Evolutionary conservation across 2,888 invertebrate species (phyloP).

Genomic region (Tortrix viridana): DNA sequence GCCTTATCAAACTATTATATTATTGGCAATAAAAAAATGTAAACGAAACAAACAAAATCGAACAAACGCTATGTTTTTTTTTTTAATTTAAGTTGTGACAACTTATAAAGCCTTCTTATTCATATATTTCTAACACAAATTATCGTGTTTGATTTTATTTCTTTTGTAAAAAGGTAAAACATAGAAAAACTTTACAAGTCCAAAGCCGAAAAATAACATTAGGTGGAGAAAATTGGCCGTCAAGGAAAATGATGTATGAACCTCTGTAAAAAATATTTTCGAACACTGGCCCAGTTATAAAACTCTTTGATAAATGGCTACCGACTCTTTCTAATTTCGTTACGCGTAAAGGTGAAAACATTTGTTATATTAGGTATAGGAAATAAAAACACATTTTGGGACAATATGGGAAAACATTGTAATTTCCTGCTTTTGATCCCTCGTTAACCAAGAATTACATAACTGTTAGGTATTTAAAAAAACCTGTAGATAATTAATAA

Average conservation of each 20-base stretch:
- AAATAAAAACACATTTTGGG: not conserved
- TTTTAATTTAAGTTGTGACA: not conserved
- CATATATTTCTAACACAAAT: not conserved
- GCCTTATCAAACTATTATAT: too few species aligned
- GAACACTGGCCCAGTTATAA: slow-evolving; percentile 60
- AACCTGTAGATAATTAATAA: too few species aligned
- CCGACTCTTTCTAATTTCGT: slow-evolving; percentile 44
- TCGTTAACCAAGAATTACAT: too few species aligned
- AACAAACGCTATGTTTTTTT: not conserved
- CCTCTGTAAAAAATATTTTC: slow-evolving; percentile 55
- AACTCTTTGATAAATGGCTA: slow-evolving; percentile 64
- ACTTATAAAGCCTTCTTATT: not conserved
- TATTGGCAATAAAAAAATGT: too few species aligned
- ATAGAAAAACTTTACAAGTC: slow-evolving; percentile 30
- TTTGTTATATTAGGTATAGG: slow-evolving; percentile 1
- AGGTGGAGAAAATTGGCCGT: slow-evolving; percentile 69
- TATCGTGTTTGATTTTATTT: slow-evolving; percentile 12
- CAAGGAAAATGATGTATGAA: slow-evolving; percentile 74
- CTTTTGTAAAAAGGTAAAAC: slow-evolving; percentile 11
- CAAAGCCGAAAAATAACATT: slow-evolving; percentile 57
- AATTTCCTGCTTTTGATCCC: too few species aligned
- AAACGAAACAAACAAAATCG: too few species aligned
- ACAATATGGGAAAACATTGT: too few species aligned
- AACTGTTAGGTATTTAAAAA: too few species aligned
- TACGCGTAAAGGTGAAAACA: slow-evolving; percentile 14